Base-by-base conservation (phyloP, 2,888 invertebrate genomes). In the Drosophila bunnanda region DNA sequence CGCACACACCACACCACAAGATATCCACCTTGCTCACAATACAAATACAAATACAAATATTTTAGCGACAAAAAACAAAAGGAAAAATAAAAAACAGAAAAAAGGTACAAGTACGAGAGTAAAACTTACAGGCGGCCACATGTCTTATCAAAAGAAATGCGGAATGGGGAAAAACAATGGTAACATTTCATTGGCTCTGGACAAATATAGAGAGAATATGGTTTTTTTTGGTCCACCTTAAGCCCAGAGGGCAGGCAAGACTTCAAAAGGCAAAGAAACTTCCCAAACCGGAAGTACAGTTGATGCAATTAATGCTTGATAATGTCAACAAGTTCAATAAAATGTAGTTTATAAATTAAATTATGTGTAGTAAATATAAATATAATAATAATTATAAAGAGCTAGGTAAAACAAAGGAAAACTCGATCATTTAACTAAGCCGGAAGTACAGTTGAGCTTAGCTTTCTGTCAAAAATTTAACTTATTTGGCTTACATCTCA, bases 11-110 rank as follows among this genome's bases (percentile, higher is more conserved):
- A 20, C 69, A 44, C 72, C 58, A n/a, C 52, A 32, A 44, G 17
- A 55, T 46, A 53, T 64, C 56, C 71, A 68, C 70, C 68, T 70
- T 70, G 62, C 79, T 66, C 71, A 72, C 55, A 71, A 66, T 67
- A 64, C 79, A 82, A 82, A 81, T 65, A 64, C 80, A 82, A 82
- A 81, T 53, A 80, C 82, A 84, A 83, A 83, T 85, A 83, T 80
- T 83, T 83, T 82, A 82, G 82, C 85, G 76, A 81, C 77, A 67
- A 76, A 60, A 60, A 39, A 44, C 13, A 41, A 57, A 25, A 57
- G 32, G 4, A 12, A 25, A 34, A 17, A n/a, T 32, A 39, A 64
- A 62, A 25, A 58, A 36, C 28, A 57, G 52, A 38, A 13, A 25
- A 17, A 25, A 64, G 38, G 46, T 56, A 32, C 57, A 64, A 66